Evolutionary conservation across 2,797 vertebrate species (phyloP), one percentile per base, ranked within the genome.

Genomic region (Sebastolobus alascanus): DNA sequence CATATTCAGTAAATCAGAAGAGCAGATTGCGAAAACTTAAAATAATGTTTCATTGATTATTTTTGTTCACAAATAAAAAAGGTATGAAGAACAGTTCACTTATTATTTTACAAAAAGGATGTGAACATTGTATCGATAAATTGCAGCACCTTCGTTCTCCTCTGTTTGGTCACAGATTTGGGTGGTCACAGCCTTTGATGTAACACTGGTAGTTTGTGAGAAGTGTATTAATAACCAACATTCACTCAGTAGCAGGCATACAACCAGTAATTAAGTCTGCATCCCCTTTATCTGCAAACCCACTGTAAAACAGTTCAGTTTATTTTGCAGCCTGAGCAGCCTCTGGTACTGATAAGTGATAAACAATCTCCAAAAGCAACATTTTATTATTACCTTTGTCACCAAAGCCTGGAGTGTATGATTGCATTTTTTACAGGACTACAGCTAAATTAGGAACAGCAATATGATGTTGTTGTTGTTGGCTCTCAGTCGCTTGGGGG

Each of bases 311-410:
- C 16, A 56, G 35, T 79, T 46, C 7, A 5, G 13, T 60, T 37
- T 66, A 50, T 68, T 80, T 72, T 58, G 27, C n/a, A 64, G 54
- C 8, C 25, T 10, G 54, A 50, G 31, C 33, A 27, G 35, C 56
- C 33, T 68, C 40, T 55, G 25, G 61, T 33, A 2, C 13, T 29
- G 16, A 55, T 38, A 38, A 31, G 12, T 65, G 33, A 77, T 68
- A 63, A 77, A 68, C 18, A 73, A 35, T 22, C 43, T 66, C 2
- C 1, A 72, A 82, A 76, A 81, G 33, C 18, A 82, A 35, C 60
- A 66, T 81, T 87, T 58, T 61, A 50, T 90, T 84, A 79, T 81
- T 80, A 61, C 66, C 25, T 84, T 78, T 78, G 71, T 71, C 58
- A 40, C 64, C 38, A 73, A 82, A 52, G 72, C 67, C 71, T 79